These are phyloP conservation scores for Myotis lucifugus DNA, from an alignment of 2,113 vertebrate genomes.

Conservation along the genomic window DNA sequence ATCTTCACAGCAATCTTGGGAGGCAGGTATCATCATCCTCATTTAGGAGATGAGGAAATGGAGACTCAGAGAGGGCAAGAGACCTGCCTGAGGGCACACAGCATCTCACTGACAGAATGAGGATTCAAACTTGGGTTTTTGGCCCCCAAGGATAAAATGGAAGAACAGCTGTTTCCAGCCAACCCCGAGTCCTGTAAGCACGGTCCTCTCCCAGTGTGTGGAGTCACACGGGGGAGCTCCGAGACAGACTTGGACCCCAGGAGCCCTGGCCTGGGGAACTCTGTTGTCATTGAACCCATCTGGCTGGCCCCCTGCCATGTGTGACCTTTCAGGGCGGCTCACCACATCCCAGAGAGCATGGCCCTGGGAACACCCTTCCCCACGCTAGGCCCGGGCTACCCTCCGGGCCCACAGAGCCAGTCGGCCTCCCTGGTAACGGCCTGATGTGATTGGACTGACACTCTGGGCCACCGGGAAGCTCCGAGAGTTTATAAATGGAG, in stretches of 20 bases:
- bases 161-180: not conserved
- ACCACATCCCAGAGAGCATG: not conserved
- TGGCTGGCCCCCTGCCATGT: not conserved
- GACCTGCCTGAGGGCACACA: not conserved
- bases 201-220: not conserved
- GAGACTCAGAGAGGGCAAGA: not conserved
- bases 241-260: not conserved
- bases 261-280: not conserved
- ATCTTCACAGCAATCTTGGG: not conserved
- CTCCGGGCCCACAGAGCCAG: not conserved
- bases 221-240: not conserved
- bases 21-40: not conserved
- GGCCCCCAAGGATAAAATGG: not conserved
- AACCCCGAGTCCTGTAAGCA: not conserved
- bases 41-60: not conserved
- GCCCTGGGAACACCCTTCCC: not conserved
- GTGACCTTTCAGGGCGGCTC: not conserved
- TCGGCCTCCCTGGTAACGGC: not conserved
- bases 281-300: no score
- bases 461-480: not conserved
- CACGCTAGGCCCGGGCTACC: accelerated
- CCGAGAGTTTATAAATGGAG: not conserved
- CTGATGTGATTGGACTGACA: not conserved
- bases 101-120: not conserved
- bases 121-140: not conserved